Evolutionary conservation across 2,113 vertebrate genomes (phyloP), one percentile per base, ranked within the genome.

Genomic region (Lepisosteus osseus): DNA sequence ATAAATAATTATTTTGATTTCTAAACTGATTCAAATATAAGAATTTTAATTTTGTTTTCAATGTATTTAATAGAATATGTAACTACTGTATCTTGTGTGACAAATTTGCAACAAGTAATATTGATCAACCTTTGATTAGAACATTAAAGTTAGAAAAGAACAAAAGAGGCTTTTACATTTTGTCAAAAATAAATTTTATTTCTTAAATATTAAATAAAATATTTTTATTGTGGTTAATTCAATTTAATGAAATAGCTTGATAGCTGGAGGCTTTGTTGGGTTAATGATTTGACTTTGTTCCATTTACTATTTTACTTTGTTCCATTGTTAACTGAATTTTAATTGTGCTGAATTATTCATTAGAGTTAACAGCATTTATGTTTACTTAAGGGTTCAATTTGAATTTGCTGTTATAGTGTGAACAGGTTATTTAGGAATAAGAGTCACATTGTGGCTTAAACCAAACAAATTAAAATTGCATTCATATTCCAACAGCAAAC

Each of bases 321-420:
- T 29, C 29, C 29, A 64, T 71, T 54, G 14, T 64, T 63, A 63
- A 44, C 62, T 45, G 8, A 12, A 63, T 71, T 59, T 71, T 71
- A 71, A 71, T 71, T 64, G 47, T 71, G 41, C 15, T 71, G 9
- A 47, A 67, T 17, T 72, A 66, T 67, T 61, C 65, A 72, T 72
- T 54, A 72, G 14, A 29, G 13, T 72, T 67, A 41, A 14, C 44
- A 17, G 55, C 62, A 7, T 44, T 59, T 14, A 61, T 61, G 65
- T 67, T 73, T 73, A 59, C 65, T 67, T 66, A 51, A 15, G 65
- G 65, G 65, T 68, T 67, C 56, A 62, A 61, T 73, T 73, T 61
- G 68, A 73, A 66, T 8, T 14, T 3, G 67, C 14, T 57, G 47
- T 6, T 72, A 43, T 13, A 47, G 44, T 41, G 17, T 14, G 65